These are phyloP conservation scores for Pygmarrhopalites habei DNA, from an alignment of 1,140 invertebrate species.

Conservation along the genomic window DNA sequence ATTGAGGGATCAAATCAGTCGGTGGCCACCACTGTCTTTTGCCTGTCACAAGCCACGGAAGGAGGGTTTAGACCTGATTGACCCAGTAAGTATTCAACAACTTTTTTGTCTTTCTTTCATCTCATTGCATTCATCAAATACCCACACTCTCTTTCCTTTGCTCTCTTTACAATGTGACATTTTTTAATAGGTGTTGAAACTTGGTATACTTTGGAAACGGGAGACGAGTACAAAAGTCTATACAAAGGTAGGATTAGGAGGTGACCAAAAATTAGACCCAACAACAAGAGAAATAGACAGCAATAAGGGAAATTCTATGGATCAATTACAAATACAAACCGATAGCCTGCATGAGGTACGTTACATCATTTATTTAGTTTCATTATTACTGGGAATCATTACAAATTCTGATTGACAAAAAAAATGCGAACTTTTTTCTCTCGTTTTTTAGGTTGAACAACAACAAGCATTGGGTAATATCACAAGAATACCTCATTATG, in stretches of 20 bases:
- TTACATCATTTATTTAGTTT: too few species aligned
- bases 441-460: slow-evolving; percentile 18
- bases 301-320: slow-evolving; percentile 79
- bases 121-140: too few species aligned
- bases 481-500: slow-evolving; percentile 9
- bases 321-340: slow-evolving; percentile 59
- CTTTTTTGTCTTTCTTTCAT: too few species aligned
- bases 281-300: slow-evolving; percentile 95
- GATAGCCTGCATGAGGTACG: slow-evolving; percentile 70
- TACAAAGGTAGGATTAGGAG: slow-evolving; percentile 97
- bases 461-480: slow-evolving; percentile 31
- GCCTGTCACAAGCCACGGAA: too few species aligned
- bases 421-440: too few species aligned
- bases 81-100: slow-evolving; percentile 98
- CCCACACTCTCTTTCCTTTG: too few species aligned
- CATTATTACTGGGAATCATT: too few species aligned
- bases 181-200: slow-evolving; percentile 89
- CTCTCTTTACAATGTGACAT: too few species aligned
- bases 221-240: slow-evolving; percentile 99
- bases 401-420: too few species aligned
- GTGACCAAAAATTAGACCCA: slow-evolving; percentile 96
- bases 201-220: slow-evolving; percentile 97
- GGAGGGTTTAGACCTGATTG: too few species aligned
- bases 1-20: slow-evolving; percentile 99
- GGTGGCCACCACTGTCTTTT: too few species aligned